Conservation (phyloP, 1,140 invertebrate species). For the Amyelois transitella region DNA sequence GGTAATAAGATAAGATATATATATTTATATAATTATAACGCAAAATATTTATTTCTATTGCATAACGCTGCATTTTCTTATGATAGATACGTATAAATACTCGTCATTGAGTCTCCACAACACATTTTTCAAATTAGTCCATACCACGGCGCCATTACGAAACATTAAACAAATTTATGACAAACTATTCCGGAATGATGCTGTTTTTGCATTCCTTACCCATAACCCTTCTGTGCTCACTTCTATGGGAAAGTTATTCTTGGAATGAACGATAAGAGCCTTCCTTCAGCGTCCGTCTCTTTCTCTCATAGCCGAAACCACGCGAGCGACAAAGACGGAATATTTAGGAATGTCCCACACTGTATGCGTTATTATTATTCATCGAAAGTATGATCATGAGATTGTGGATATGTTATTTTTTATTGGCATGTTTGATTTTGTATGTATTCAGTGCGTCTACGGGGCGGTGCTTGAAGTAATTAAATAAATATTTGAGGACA, state of each 20-base stretch:
- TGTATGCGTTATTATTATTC: slow-evolving; percentile 52
- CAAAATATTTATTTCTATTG: too few species aligned
- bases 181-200: slow-evolving; percentile 26
- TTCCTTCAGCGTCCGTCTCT: slow-evolving; percentile 46
- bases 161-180: slow-evolving; percentile 20
- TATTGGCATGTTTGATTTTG: not conserved
- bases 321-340: slow-evolving; percentile 26
- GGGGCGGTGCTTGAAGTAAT: not conserved
- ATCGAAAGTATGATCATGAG: slow-evolving; percentile 36
- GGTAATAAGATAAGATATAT: too few species aligned
- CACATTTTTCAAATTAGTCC: too few species aligned
- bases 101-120: too few species aligned
- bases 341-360: slow-evolving; percentile 46
- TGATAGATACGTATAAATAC: too few species aligned
- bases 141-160: not conserved
- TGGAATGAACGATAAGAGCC: slow-evolving; percentile 65
- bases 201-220: slow-evolving; percentile 61
- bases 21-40: too few species aligned
- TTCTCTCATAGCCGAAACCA: slow-evolving; percentile 13
- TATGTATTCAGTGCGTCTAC: not conserved
- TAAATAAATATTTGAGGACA: not conserved
- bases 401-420: slow-evolving; percentile 8
- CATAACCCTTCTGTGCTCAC: slow-evolving; percentile 41
- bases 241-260: slow-evolving; percentile 70
- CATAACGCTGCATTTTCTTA: too few species aligned